Percentiles rank a stretch among this genome's conserved stretches.
phyloP scores from a whole-genome alignment of 2,888 invertebrate genomes.

The Hydraecia micacea region DNA sequence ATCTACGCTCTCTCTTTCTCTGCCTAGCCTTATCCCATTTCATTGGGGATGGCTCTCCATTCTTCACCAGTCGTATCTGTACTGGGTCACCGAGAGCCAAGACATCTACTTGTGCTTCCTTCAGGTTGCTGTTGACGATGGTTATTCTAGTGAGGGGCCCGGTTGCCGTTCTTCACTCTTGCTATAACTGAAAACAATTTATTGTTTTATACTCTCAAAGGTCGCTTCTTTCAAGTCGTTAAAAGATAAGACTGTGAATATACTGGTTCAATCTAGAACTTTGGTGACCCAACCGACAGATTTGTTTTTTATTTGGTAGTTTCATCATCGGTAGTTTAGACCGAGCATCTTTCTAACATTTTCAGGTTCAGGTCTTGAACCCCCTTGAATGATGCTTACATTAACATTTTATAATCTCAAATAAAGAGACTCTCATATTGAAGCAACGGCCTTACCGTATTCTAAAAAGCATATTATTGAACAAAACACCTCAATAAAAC shows the following conservation, averaged over 20 bases:
- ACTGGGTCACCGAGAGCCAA: too few relatives aligned
- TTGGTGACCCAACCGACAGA: not conserved
- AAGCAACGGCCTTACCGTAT: not conserved
- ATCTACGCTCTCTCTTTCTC: not conserved
- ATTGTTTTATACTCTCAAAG: constrained; percentile 22
- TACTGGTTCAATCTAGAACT: constrained; percentile 36
- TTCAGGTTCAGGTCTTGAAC: not conserved
- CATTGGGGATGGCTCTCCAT: not conserved
- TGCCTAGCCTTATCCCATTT: not conserved
- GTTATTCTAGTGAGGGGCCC: not conserved
- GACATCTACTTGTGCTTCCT: not conserved
- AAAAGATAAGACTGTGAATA: constrained; percentile 27
- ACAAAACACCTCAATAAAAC: not conserved
- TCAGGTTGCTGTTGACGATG: not conserved
- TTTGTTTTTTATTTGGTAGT: not conserved
- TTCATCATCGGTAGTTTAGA: not conserved
- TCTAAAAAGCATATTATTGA: not conserved
- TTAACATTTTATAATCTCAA: not conserved
- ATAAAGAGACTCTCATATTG: not conserved
- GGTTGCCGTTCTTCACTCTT: not conserved
- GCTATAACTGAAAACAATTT: not conserved
- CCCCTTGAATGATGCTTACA: not conserved
- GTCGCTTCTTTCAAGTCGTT: constrained; percentile 16
- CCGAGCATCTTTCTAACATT: not conserved
- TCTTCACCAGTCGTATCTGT: not conserved